Percentiles rank a stretch among this genome's conserved stretches.
phyloP scores from a whole-genome alignment of 2,888 invertebrate genomes.

The Taenaris catops region DNA sequence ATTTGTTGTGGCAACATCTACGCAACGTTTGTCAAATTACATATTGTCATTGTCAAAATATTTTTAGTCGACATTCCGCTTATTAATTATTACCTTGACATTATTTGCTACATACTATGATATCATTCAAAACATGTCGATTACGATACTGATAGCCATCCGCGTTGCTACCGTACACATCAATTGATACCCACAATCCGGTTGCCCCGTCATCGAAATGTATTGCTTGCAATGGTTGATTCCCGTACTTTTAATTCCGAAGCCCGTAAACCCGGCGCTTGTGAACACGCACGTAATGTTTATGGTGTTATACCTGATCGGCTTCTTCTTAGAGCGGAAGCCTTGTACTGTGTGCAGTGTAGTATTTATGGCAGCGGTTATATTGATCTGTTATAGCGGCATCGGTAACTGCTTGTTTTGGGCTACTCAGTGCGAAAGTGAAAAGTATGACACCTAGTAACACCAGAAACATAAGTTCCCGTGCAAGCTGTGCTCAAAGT shows the following conservation, averaged over 20 bases:
- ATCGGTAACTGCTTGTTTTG: conserved; percentile 97
- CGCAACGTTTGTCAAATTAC: no score
- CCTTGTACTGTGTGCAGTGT: conserved; percentile 98
- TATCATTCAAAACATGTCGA: conserved; percentile 50
- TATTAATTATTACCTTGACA: conserved; percentile 23
- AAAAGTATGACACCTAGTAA: conserved; percentile 76
- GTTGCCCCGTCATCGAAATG: conserved; percentile 75
- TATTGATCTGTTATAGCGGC: conserved; percentile 97
- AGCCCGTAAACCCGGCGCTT: conserved; percentile 97
- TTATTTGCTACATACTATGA: conserved; percentile 29
- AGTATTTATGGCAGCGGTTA: conserved; percentile 95
- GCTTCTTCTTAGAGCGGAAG: conserved; percentile 96
- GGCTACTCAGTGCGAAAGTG: conserved; percentile 88
- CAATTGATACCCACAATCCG: conserved; percentile 7
- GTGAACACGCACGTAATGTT: conserved; percentile 98
- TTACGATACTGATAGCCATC: conserved; percentile 32
- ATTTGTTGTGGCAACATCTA: no score
- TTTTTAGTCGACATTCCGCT: conserved; percentile 12
- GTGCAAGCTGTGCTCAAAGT: conserved; percentile 60
- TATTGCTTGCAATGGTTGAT: conserved; percentile 99
- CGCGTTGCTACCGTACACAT: conserved; percentile 12
- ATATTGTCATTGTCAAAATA: conserved; percentile 16
- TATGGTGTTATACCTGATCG: conserved; percentile 96
- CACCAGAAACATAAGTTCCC: conserved; percentile 36
- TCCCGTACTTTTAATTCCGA: conserved; percentile 97